phyloP scores from a whole-genome alignment of 2,888 invertebrate species.

The Crematogaster levior region DNA sequence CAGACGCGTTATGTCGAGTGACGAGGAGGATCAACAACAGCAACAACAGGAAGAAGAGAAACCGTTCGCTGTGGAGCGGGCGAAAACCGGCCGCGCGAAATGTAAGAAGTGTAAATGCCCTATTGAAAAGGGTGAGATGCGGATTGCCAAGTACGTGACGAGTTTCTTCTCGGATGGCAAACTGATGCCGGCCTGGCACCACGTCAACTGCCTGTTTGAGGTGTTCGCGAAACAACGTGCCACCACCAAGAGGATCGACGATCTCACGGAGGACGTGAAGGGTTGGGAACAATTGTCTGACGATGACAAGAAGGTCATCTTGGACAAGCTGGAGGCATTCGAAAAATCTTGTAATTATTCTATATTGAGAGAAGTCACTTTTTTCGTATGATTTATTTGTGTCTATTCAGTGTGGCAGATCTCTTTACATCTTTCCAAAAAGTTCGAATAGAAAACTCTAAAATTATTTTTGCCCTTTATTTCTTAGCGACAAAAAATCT shows the following conservation, averaged over 20 bases:
- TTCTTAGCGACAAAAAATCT: background rate
- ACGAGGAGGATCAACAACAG: constrained; percentile 75
- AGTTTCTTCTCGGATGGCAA: constrained; percentile 92
- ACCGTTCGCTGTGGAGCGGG: constrained; percentile 91
- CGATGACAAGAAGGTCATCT: constrained; percentile 89
- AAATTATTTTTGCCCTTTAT: background rate
- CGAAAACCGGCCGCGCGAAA: constrained; percentile 92
- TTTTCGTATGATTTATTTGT: background rate
- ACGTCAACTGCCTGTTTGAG: constrained; percentile 93
- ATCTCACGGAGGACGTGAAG: constrained; percentile 91
- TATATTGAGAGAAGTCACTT: no score
- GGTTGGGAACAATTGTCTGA: constrained; percentile 90
- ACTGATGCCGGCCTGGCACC: constrained; percentile 94
- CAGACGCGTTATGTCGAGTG: constrained; percentile 78
- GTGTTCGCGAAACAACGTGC: constrained; percentile 92
- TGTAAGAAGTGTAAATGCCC: constrained; percentile 96
- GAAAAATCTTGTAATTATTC: constrained; percentile 84
- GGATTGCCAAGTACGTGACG: constrained; percentile 92
- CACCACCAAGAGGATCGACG: constrained; percentile 93
- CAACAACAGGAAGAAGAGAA: constrained; percentile 82
- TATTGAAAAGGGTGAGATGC: constrained; percentile 90
- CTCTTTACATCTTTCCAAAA: background rate
- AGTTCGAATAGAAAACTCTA: background rate
- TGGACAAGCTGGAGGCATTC: constrained; percentile 89
- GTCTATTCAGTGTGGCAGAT: background rate